Base-by-base conservation (phyloP, 2,113 vertebrate genomes). In the Lepus americanus region DNA sequence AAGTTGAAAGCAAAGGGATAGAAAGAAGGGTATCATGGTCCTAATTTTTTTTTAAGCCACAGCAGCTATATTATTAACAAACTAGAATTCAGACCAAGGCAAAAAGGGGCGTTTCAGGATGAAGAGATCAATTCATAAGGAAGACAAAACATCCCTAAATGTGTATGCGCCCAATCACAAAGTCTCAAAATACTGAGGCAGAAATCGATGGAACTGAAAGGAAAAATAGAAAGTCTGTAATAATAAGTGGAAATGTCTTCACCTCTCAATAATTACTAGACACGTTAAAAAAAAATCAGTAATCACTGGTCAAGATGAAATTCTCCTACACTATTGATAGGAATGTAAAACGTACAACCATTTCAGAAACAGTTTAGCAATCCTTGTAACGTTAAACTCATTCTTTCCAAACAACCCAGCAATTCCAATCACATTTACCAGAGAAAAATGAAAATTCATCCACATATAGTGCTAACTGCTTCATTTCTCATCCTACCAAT, bases 201-300 rank as follows among this genome's bases (percentile, higher is more conserved):
- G 72, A 72, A 92, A 73, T 25, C 33, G 22, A 87, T 17, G 51
- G n/a, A 67, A 90, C 44, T 69, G 33, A 87, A 93, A 90, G 39
- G 55, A 87, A 33, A 72, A 73, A 73, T 8, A 4, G 44, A 77
- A 77, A 44, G 29, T 67, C 31, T 63, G 6, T 63, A 64, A 31
- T 44, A 64, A 29, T 10, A 83, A n/a, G 31, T 63, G 6, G 79
- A 53, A 12, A 61, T 79, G 69, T 44, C 33, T 9, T 63, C 3
- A 63, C 5, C 25, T 22, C 6, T 87, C 23, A 78, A 77, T 23
- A 29, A 77, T 66, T 61, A 72, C 63, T 25, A 66, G 72, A 73
- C 53, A 94, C 81, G 51, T 64, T 80, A 73, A 66, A 31, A 44
- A 64, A 44, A 55, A 67, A 55, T 29, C 74, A 73, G 33, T 59